Evolutionary conservation across 2,888 invertebrate species (phyloP).

Genomic region (Thymelicus sylvestris): DNA sequence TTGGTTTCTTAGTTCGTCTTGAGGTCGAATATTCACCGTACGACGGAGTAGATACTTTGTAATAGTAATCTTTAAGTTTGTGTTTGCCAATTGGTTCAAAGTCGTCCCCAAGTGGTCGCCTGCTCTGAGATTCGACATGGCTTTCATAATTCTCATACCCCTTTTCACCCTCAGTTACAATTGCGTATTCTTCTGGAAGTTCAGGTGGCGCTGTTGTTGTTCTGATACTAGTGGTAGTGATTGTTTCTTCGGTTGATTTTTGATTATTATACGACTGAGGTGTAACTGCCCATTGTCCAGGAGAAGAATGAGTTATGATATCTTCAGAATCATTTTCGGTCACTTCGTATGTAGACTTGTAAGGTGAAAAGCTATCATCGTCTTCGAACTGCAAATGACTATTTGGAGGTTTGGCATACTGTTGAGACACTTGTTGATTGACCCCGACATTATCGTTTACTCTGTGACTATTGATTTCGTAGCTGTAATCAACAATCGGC

Average conservation of each 20-base stretch:
- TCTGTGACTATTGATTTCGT: slow-evolving; percentile 67
- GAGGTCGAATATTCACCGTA: slow-evolving; percentile 65
- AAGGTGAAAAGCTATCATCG: slow-evolving; percentile 49
- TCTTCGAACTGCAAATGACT: slow-evolving; percentile 51
- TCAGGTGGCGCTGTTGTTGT: slow-evolving; percentile 62
- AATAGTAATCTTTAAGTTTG: slow-evolving; percentile 78
- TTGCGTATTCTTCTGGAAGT: slow-evolving; percentile 71
- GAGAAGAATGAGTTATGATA: slow-evolving; percentile 62
- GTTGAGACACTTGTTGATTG: slow-evolving; percentile 66
- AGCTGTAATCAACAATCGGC: slow-evolving; percentile 56
- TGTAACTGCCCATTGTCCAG: slow-evolving; percentile 67
- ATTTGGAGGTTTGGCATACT: slow-evolving; percentile 60
- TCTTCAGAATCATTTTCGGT: slow-evolving; percentile 72
- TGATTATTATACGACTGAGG: slow-evolving; percentile 60
- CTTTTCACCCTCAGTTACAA: slow-evolving; percentile 75
- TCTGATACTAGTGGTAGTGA: slow-evolving; percentile 57
- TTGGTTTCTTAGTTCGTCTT: slow-evolving; percentile 73
- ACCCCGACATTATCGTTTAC: slow-evolving; percentile 66
- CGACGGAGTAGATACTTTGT: slow-evolving; percentile 72
- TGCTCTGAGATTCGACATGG: slow-evolving; percentile 75
- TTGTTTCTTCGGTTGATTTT: slow-evolving; percentile 60
- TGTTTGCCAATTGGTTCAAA: slow-evolving; percentile 76
- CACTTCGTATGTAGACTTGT: slow-evolving; percentile 73
- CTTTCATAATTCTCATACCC: slow-evolving; percentile 72
- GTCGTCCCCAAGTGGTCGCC: slow-evolving; percentile 75